Evolutionary conservation across 1,140 invertebrate genomes (phyloP).

Genomic region (Zaprionus vittiger): DNA sequence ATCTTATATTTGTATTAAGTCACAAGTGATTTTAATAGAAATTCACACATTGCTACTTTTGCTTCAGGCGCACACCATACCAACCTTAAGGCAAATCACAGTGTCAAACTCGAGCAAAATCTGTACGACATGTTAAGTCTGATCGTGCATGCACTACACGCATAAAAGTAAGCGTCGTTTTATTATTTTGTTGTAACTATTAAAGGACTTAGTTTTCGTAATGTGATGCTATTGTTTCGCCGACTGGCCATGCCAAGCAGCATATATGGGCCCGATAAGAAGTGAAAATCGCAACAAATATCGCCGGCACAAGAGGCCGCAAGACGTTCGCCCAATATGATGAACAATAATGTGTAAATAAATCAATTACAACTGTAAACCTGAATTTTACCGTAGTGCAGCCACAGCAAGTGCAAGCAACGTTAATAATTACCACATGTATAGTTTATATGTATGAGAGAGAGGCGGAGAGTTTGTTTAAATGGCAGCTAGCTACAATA

Average conservation of each 20-base stretch:
- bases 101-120: constrained; percentile 10
- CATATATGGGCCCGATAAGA: not conserved
- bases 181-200: constrained; percentile 66
- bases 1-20: too few species aligned
- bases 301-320: not conserved
- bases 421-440: constrained; percentile 46
- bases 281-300: not conserved
- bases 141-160: constrained; percentile 38
- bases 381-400: constrained; percentile 44
- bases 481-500: constrained; percentile 38
- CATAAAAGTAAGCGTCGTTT: constrained; percentile 62
- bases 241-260: constrained; percentile 31
- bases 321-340: constrained; percentile 19
- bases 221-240: constrained; percentile 35
- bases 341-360: constrained; percentile 45
- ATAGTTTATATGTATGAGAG: constrained; percentile 44
- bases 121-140: not conserved
- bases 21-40: not conserved
- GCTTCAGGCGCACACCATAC: not conserved
- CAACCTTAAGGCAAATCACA: not conserved
- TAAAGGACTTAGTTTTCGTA: constrained; percentile 52
- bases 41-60: not conserved
- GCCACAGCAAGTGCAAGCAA: constrained; percentile 24
- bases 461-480: constrained; percentile 24
- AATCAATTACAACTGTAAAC: constrained; percentile 41